A percentile compares a stretch with the other conserved stretches of the same genome.
Evolutionary conservation across 92 coral and sea anemone species (phyloP).

Genomic region (Palythoa heliodiscus): DNA sequence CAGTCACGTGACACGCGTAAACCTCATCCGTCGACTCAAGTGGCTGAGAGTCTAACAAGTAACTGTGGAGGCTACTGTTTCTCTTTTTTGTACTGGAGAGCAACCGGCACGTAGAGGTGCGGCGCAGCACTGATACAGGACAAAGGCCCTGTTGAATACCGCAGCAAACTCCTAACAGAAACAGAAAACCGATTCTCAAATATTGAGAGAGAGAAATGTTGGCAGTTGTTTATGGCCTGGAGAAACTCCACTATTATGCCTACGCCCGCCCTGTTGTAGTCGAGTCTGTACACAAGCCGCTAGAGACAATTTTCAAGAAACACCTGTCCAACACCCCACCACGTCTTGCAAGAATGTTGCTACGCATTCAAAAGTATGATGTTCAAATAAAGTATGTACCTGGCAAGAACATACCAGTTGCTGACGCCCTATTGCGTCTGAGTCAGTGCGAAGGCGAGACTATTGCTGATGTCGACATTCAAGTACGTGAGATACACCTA

Average conservation of each 20-base stretch:
- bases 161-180: slow-evolving; percentile 36
- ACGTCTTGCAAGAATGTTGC: slow-evolving; percentile 72
- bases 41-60: too few relatives aligned
- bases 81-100: too few relatives aligned
- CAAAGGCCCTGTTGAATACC: slow-evolving; percentile 30
- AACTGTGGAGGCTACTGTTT: too few relatives aligned
- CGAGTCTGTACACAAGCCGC: slow-evolving; percentile 17
- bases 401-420: slow-evolving; percentile 50
- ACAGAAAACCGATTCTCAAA: slow-evolving; percentile 43
- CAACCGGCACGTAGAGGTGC: too few relatives aligned
- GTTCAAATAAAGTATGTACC: slow-evolving; percentile 47
- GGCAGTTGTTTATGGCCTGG: slow-evolving; percentile 29
- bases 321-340: slow-evolving; percentile 66
- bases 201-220: slow-evolving; percentile 49
- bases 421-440: slow-evolving; percentile 59
- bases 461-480: slow-evolving; percentile 49
- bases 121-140: slow-evolving; percentile 42
- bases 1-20: too few relatives aligned
- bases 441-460: slow-evolving; percentile 50
- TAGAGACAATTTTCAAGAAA: slow-evolving; percentile 52
- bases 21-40: too few relatives aligned
- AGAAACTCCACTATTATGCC: slow-evolving; percentile 41
- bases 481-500: slow-evolving; percentile 56
- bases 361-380: slow-evolving; percentile 56
- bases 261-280: slow-evolving; percentile 38